A percentile compares a stretch with the other conserved stretches of the same genome.
These are phyloP conservation scores for Diachasmimorpha longicaudata DNA, from an alignment of 1,140 invertebrate species.

Conservation along the genomic window DNA sequence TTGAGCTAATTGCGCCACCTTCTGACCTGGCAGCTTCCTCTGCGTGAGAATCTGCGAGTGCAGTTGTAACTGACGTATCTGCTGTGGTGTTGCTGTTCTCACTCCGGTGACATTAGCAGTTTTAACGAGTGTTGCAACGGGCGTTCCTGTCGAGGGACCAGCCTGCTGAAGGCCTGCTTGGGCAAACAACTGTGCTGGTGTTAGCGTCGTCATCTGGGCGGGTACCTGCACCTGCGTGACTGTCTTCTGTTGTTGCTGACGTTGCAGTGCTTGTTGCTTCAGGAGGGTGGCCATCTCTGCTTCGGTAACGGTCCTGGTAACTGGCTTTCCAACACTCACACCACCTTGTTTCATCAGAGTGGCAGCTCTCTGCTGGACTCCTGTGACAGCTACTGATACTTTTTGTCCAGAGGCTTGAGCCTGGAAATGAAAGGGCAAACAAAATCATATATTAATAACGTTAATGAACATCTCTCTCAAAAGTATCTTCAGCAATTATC, in stretches of 20 bases:
- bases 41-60: constrained; percentile 71
- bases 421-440: constrained; percentile 2
- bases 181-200: constrained; percentile 65
- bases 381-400: constrained; percentile 49
- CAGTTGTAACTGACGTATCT: constrained; percentile 72
- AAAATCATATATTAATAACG: no score
- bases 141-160: constrained; percentile 28
- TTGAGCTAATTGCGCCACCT: constrained; percentile 68
- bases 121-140: constrained; percentile 68
- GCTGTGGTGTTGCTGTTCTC: constrained; percentile 67
- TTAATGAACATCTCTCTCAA: no score
- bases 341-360: constrained; percentile 56
- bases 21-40: constrained; percentile 68
- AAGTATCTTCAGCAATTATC: no score
- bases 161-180: constrained; percentile 64
- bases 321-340: constrained; percentile 58
- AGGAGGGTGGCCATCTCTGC: constrained; percentile 75
- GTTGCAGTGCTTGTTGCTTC: constrained; percentile 70
- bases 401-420: constrained; percentile 51
- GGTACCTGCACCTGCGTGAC: constrained; percentile 57
- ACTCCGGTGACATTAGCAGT: constrained; percentile 62
- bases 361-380: constrained; percentile 48
- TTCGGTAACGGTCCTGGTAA: constrained; percentile 69
- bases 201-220: constrained; percentile 52
- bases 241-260: constrained; percentile 65